phyloP scores from a whole-genome alignment of 2,888 invertebrate species.

The Caenorhabditis panamensis region DNA sequence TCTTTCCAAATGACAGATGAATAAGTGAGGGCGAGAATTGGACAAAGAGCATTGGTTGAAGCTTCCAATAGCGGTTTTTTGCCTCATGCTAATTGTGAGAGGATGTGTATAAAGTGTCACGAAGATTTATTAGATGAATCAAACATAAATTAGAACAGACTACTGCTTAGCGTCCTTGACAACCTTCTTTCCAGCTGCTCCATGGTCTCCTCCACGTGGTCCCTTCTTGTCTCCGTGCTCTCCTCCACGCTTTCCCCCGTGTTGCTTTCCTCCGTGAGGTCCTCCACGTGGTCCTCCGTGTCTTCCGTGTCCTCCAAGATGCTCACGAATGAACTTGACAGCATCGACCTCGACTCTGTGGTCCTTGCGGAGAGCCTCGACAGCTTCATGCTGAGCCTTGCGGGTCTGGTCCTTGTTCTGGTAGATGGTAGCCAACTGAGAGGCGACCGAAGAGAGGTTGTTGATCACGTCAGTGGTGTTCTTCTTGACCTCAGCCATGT shows the following conservation, averaged over 20 bases:
- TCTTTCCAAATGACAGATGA: too few relatives aligned
- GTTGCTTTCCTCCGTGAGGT: neutral
- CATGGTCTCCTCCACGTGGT: neutral
- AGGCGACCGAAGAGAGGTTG: constrained; percentile 49
- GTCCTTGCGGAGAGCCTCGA: constrained; percentile 36
- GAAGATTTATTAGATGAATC: neutral
- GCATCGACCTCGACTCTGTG: constrained; percentile 15
- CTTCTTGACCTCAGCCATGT: constrained; percentile 47
- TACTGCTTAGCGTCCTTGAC: neutral
- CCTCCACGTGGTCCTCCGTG: constrained; percentile 13
- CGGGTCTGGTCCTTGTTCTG: constrained; percentile 57
- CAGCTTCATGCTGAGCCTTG: constrained; percentile 21
- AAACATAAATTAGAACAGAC: neutral
- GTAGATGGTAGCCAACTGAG: constrained; percentile 52
- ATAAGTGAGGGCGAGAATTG: too few relatives aligned
- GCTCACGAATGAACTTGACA: constrained; percentile 28
- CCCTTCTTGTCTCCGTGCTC: neutral
- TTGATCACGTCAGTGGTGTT: constrained; percentile 56
- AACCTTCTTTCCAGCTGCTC: neutral
- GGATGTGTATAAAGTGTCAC: too few relatives aligned
- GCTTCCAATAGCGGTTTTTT: too few relatives aligned
- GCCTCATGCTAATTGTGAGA: too few relatives aligned
- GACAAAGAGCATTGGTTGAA: too few relatives aligned
- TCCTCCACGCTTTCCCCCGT: constrained; percentile 3
- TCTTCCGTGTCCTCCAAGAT: constrained; percentile 27